A percentile compares a stretch with the other conserved stretches of the same genome.
Evolutionary conservation across 1,140 invertebrate genomes (phyloP).

Genomic region (Drosophila sturtevanti): DNA sequence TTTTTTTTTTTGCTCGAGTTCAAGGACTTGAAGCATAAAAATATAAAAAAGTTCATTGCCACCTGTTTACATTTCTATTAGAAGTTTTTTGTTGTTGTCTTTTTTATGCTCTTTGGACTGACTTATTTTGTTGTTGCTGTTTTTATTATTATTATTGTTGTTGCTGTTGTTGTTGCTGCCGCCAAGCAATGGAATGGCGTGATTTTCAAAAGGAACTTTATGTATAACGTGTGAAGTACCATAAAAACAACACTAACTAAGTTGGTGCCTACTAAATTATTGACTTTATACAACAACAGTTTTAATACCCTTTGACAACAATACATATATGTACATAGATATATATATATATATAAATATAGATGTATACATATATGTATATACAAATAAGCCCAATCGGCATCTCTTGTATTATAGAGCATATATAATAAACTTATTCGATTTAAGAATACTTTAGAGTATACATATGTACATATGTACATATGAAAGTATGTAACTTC

Average conservation of each 20-base stretch:
- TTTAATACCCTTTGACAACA: neutral
- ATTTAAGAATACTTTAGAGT: too few relatives aligned
- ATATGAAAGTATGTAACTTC: too few relatives aligned
- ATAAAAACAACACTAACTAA: conserved; percentile 3
- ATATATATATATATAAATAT: too few relatives aligned
- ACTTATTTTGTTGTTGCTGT: conserved; percentile 19
- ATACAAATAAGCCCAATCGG: too few relatives aligned
- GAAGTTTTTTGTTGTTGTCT: conserved; percentile 29
- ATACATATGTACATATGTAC: too few relatives aligned
- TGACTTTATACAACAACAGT: neutral
- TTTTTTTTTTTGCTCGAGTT: conserved; percentile 56
- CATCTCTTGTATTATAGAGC: too few relatives aligned
- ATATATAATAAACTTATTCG: too few relatives aligned
- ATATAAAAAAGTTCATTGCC: conserved; percentile 78
- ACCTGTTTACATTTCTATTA: conserved; percentile 73
- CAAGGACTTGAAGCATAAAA: conserved; percentile 72
- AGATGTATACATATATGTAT: too few relatives aligned
- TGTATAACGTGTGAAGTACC: conserved; percentile 10
- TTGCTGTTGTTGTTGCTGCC: neutral
- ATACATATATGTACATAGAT: too few relatives aligned
- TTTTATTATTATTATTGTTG: conserved; percentile 6
- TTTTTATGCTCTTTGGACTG: conserved; percentile 21
- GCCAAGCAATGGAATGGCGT: conserved; percentile 7
- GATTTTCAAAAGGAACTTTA: conserved; percentile 5
- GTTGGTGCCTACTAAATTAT: neutral